Base-by-base conservation (phyloP, 2,888 invertebrate genomes). In the Melanostoma mellinum region DNA sequence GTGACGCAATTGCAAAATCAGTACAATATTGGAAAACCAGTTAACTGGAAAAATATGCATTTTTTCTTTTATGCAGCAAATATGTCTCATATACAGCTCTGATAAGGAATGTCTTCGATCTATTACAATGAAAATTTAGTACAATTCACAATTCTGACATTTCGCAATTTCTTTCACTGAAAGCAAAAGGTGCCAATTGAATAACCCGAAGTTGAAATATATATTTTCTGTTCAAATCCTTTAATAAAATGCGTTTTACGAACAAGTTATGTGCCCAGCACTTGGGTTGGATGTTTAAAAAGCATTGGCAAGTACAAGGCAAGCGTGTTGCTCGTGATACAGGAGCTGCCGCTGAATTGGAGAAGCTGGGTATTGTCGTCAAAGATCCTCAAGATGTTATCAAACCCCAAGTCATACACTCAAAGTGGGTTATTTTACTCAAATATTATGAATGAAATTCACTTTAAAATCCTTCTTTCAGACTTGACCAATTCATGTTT, bases 281-380 rank as follows among this genome's bases (percentile, higher is more conserved):
- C 88, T 93, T 96, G 86, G 95, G 93, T 53, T 94, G 95, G 92
- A 93, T 94, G 92, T 94, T 95, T 86, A 94, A 94, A 89, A 93
- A 92, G 84, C 93, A 95, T 89, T 97, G 97, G 97, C 90, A 93
- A 85, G 87, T 93, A 2, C 94, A 95, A 90, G 94, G 95, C 0
- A 93, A 93, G 88, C 92, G 94, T 85, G 91, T 91, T 77, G 92
- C 94, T 0, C 84, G 90, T 4, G 93, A 94, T 63, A 93, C 93
- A 2, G 92, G 92, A 0, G 91, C 94, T 1, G 93, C 94, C 86
- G 89, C 92, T 38, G 88, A 91, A 71, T 89, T 96, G 50, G 89
- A 91, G 82, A 90, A 92, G 71, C 91, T 92, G 86, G 94, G 94
- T n/a, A 92, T 95, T 71, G 88, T 92, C 58, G 92, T 96, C 5